Evolutionary conservation across 2,888 invertebrate genomes (phyloP).

Genomic region (Hofmannophila pseudospretella): DNA sequence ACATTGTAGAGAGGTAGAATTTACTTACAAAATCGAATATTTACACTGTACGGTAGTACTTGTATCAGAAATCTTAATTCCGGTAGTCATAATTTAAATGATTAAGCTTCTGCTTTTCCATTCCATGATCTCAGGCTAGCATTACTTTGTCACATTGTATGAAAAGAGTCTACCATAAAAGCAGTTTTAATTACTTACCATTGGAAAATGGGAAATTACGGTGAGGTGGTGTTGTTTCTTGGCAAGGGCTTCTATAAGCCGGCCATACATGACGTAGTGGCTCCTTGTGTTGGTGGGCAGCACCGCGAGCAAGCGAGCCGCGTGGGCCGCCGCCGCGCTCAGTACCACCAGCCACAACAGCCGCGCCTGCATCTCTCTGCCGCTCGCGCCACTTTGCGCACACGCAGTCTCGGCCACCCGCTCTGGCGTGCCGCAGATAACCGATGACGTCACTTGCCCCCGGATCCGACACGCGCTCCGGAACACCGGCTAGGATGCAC

Average conservation of each 20-base stretch:
- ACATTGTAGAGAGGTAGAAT: too few species aligned
- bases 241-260: constrained; percentile 63
- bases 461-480: constrained; percentile 11
- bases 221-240: constrained; percentile 60
- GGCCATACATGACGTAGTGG: constrained; percentile 73
- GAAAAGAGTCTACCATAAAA: too few species aligned
- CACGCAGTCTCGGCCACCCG: constrained; percentile 22
- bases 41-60: too few species aligned
- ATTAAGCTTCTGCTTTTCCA: too few species aligned
- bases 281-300: constrained; percentile 74
- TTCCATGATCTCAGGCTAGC: too few species aligned
- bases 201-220: constrained; percentile 65
- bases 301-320: constrained; percentile 63
- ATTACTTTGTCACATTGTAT: too few species aligned
- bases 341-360: constrained; percentile 38
- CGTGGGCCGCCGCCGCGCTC: constrained; percentile 38
- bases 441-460: constrained; percentile 29
- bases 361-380: constrained; percentile 62
- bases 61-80: too few species aligned
- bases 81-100: too few species aligned
- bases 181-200: constrained; percentile 61
- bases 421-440: constrained; percentile 30
- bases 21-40: too few species aligned
- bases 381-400: constrained; percentile 47
- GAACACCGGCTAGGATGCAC: constrained; percentile 12